phyloP scores from a whole-genome alignment of 2,888 invertebrate species.

The Gasteruption jaculator region DNA sequence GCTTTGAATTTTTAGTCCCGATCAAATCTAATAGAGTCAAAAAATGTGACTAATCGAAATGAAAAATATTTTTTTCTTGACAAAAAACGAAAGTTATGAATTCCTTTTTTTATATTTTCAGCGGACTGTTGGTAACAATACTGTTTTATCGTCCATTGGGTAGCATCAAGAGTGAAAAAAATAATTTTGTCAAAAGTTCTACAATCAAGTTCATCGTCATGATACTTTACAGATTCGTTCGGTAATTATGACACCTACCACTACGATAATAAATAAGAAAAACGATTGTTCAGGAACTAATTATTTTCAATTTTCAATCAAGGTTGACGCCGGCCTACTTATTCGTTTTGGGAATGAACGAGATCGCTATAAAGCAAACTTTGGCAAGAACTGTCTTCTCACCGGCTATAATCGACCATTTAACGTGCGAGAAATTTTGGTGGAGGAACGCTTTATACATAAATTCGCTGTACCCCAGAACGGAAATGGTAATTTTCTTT shows the following conservation, averaged over 20 bases:
- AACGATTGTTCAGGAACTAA: constrained; percentile 7
- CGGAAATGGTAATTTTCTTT: constrained; percentile 56
- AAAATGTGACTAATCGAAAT: not conserved
- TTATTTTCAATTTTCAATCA: constrained; percentile 15
- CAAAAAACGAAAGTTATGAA: not conserved
- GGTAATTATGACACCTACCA: constrained; percentile 47
- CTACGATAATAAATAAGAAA: constrained; percentile 4
- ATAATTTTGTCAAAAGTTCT: constrained; percentile 50
- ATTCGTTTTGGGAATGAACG: constrained; percentile 56
- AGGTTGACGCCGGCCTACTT: constrained; percentile 63
- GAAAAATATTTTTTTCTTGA: not conserved
- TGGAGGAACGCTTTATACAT: constrained; percentile 64
- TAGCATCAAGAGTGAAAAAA: constrained; percentile 57
- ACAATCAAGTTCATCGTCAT: constrained; percentile 54
- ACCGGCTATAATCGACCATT: constrained; percentile 57
- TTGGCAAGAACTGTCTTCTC: constrained; percentile 52
- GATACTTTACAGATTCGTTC: constrained; percentile 62
- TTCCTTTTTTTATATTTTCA: constrained; percentile 46
- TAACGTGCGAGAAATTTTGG: constrained; percentile 59
- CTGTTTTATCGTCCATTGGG: constrained; percentile 77
- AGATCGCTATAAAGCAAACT: constrained; percentile 53
- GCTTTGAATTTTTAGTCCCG: too few relatives aligned
- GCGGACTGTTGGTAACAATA: constrained; percentile 77
- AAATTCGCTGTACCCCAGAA: constrained; percentile 58
- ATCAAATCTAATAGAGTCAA: too few relatives aligned